Evolutionary conservation across 2,888 invertebrate genomes (phyloP), one percentile per base, ranked within the genome.

Genomic region (Sphaerophoria taeniata): DNA sequence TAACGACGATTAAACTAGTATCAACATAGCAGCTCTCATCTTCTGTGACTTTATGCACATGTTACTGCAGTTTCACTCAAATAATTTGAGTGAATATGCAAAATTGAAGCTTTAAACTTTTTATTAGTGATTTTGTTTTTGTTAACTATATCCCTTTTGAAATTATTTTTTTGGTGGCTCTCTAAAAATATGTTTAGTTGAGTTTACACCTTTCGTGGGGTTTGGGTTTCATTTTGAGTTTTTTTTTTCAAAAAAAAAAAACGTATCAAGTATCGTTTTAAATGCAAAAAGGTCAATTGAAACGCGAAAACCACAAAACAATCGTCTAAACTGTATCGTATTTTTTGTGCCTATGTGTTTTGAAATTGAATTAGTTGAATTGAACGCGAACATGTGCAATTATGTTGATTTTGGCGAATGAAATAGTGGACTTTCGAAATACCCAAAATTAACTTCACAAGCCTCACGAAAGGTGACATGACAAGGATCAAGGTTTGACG

Each of bases 21-120:
- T 51, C 16, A 51, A 75, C 51, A 34, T 65, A 34, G 16, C 3
- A 34, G 3, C 34, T 56, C n/a, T 45, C 14, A 12, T 11, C 4
- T 60, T 24, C 6, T 51, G 45, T 2, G 43, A 12, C n/a, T 31
- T 63, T 56, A 69, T 70, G 76, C 79, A 60, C 47, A 58, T 47
- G 56, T 58, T 51, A 51, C 45, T 76, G 76, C 81, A 77, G 9
- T 81, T 61, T 61, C 53, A 81, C 85, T 85, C 81, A 70, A 53
- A 24, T 60, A 60, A 12, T 45, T 45, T 47, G 81, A 85, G 81
- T 85, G 75, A 56, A 55, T 55, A 33, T 58, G 49, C 12, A 45
- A 51, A 39, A 39, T 51, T 33, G 53, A 55, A 45, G 60, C 72
- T 53, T 53, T 67, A 36, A 43, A 56, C 33, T 63, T 74, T 53